These are phyloP conservation scores for Cerastoderma edule DNA, from an alignment of 2,888 invertebrate genomes.

Conservation along the genomic window DNA sequence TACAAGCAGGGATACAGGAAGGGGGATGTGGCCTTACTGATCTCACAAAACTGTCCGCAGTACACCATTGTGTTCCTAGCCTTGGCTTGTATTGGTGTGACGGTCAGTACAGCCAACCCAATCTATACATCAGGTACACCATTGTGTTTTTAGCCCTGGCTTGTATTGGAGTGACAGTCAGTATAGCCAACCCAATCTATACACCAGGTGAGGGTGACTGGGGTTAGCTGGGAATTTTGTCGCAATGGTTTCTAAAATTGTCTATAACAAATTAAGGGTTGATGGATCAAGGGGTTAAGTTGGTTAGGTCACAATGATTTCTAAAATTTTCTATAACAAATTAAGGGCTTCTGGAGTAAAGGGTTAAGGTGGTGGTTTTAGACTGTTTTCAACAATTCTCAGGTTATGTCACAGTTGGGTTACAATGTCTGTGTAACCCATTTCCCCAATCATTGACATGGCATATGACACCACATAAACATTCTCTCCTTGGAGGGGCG, in stretches of 20 bases:
- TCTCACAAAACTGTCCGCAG: constrained; percentile 77
- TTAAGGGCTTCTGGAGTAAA: too few species aligned
- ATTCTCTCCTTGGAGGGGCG: too few species aligned
- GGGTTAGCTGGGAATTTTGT: not conserved
- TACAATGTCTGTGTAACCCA: too few species aligned
- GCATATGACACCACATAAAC: too few species aligned
- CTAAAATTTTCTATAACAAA: too few species aligned
- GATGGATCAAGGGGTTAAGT: not conserved
- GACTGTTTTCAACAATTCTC: too few species aligned
- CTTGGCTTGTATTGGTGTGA: constrained; percentile 64
- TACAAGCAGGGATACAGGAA: constrained; percentile 73
- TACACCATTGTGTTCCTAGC: constrained; percentile 73
- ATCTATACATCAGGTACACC: constrained; percentile 69
- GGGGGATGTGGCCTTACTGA: constrained; percentile 76
- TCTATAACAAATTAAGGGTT: not conserved
- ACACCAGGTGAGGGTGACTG: too few species aligned
- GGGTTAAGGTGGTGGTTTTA: too few species aligned
- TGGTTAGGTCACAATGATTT: not conserved
- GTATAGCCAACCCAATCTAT: constrained; percentile 73
- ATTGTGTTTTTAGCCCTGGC: constrained; percentile 61
- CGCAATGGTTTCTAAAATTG: not conserved
- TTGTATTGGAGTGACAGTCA: constrained; percentile 67
- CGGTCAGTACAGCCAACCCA: constrained; percentile 74
- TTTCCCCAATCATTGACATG: too few species aligned
- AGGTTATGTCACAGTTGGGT: too few species aligned